Evolutionary conservation across 2,797 vertebrate genomes (phyloP).

Genomic region (Phrynocephalus guinanensis): DNA sequence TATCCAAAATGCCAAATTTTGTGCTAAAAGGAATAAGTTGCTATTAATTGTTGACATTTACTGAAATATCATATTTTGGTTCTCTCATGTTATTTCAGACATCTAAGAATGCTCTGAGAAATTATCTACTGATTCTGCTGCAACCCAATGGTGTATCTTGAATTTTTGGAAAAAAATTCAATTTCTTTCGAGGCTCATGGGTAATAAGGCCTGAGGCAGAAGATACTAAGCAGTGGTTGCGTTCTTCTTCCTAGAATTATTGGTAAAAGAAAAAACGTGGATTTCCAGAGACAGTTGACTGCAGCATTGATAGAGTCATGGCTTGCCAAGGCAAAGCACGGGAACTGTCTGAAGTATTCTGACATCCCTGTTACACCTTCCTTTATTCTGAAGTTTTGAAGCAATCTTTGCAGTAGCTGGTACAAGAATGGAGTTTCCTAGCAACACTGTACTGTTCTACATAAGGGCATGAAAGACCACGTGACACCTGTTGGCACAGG

Average conservation of each 20-base stretch:
- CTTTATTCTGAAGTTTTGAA: neutral
- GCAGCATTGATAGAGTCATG: neutral
- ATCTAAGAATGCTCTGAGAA: neutral
- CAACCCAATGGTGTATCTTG: neutral
- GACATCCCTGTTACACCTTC: neutral
- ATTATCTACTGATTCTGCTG: neutral
- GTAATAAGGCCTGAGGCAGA: no score
- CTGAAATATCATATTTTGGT: neutral
- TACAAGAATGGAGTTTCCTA: no score
- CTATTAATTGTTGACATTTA: neutral
- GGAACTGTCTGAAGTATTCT: neutral
- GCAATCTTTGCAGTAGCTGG: neutral
- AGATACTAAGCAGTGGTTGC: no score
- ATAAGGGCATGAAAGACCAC: no score
- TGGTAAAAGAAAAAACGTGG: no score
- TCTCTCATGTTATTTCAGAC: neutral
- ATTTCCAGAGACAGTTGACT: neutral
- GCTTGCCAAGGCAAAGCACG: neutral
- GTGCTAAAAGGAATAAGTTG: neutral
- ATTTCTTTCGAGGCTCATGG: no score
- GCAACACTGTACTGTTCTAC: no score
- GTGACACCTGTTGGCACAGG: no score
- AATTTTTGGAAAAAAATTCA: no score
- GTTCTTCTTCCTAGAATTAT: neutral
- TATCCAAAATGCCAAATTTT: neutral